phyloP scores from a whole-genome alignment of 2,113 vertebrate genomes.

The Platysteira castanea region DNA sequence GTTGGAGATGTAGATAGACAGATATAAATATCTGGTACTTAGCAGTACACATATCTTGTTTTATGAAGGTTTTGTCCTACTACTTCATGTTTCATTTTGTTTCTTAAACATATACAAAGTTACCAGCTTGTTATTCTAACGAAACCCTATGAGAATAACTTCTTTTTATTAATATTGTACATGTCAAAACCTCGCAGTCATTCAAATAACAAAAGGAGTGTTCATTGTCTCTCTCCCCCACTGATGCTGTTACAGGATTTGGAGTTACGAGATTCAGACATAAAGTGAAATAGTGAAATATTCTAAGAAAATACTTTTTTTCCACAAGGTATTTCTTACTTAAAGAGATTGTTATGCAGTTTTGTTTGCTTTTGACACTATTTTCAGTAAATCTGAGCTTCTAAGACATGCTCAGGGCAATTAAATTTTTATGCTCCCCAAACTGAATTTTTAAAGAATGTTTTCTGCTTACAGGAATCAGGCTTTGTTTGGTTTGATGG shows the following conservation, averaged over 20 bases:
- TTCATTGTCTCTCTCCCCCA: not conserved
- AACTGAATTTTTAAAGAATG: not conserved
- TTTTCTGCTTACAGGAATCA: not conserved
- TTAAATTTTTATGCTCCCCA: slow-evolving; percentile 11
- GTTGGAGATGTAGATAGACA: fast-evolving
- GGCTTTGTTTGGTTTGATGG: not conserved
- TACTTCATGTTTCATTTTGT: not conserved
- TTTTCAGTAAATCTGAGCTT: not conserved
- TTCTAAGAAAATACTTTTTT: not conserved
- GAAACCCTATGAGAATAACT: not conserved
- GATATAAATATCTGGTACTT: not conserved
- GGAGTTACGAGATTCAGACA: not conserved
- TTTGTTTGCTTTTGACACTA: not conserved
- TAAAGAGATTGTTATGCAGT: not conserved
- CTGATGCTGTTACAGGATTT: not conserved
- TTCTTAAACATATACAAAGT: not conserved
- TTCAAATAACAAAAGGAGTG: not conserved
- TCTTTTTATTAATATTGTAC: not conserved
- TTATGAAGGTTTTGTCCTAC: not conserved
- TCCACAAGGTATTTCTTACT: not conserved
- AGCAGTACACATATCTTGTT: fast-evolving
- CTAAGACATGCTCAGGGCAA: not conserved
- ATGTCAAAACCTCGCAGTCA: not conserved
- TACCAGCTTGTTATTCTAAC: not conserved
- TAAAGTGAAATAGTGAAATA: not conserved